Conservation (phyloP, 2,113 vertebrate genomes). For the Chaetorhynchus papuensis region DNA sequence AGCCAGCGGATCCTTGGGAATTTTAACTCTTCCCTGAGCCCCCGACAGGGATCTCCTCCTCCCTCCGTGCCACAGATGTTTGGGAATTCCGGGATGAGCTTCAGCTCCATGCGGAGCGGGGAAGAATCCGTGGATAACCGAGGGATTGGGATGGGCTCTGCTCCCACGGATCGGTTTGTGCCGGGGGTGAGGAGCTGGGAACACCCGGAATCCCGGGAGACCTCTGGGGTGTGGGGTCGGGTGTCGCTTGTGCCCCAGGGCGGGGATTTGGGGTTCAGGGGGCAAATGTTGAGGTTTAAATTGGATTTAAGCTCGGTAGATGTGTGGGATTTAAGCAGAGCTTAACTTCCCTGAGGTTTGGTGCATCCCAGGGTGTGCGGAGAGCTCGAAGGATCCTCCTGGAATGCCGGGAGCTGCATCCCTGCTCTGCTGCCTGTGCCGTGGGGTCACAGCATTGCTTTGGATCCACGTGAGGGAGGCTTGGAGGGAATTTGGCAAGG, state of each 20-base stretch:
- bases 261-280: neutral
- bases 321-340: neutral
- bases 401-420: neutral
- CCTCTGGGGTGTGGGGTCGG: neutral
- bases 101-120: neutral
- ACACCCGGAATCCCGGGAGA: rapidly evolving
- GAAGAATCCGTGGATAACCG: neutral
- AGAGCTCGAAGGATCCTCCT: neutral
- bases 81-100: neutral
- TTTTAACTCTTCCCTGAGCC: conserved; percentile 52
- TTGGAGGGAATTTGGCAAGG: neutral
- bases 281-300: neutral
- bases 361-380: rapidly evolving
- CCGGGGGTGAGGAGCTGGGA: neutral
- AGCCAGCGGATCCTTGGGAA: neutral
- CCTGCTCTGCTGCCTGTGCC: neutral
- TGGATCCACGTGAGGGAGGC: neutral
- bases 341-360: rapidly evolving
- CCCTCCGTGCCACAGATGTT: neutral
- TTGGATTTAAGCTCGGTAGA: rapidly evolving
- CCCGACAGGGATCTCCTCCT: neutral
- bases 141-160: neutral
- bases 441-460: neutral
- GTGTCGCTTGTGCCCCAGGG: neutral
- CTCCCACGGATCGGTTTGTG: no score